These are phyloP conservation scores for Steinernema khuongi DNA, from an alignment of 1,140 invertebrate genomes.

Conservation along the genomic window DNA sequence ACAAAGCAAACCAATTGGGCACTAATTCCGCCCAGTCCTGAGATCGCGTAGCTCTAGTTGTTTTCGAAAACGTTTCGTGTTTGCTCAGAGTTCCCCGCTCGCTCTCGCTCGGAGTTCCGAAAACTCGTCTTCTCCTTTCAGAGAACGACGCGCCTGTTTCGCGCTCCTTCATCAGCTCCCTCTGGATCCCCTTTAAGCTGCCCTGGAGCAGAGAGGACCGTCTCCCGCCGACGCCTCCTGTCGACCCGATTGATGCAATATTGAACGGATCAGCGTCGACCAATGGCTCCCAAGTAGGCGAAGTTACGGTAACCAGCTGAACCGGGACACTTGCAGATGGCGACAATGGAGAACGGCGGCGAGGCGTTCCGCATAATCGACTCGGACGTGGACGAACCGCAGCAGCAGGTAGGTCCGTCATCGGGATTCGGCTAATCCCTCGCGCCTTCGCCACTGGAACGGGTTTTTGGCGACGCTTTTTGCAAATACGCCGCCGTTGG, in stretches of 20 bases:
- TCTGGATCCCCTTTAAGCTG: constrained; percentile 2
- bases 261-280: neutral
- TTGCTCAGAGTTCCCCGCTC: neutral
- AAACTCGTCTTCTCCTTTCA: neutral
- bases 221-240: neutral
- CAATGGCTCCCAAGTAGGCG: neutral
- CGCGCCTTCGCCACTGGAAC: constrained; percentile 1
- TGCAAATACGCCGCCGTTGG: constrained; percentile 11
- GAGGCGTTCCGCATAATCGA: constrained; percentile 6
- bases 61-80: constrained; percentile 4
- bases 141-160: neutral
- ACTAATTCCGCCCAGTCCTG: neutral
- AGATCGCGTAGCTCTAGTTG: neutral
- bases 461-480: neutral
- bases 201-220: neutral
- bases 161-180: neutral
- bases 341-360: neutral
- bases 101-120: neutral
- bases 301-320: neutral
- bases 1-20: no score
- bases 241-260: constrained; percentile 3
- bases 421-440: constrained; percentile 1
- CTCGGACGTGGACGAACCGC: neutral
- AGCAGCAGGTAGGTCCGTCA: neutral
- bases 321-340: neutral